phyloP scores from a whole-genome alignment of 2,797 vertebrate genomes.

The Pseudopleuronectes americanus region DNA sequence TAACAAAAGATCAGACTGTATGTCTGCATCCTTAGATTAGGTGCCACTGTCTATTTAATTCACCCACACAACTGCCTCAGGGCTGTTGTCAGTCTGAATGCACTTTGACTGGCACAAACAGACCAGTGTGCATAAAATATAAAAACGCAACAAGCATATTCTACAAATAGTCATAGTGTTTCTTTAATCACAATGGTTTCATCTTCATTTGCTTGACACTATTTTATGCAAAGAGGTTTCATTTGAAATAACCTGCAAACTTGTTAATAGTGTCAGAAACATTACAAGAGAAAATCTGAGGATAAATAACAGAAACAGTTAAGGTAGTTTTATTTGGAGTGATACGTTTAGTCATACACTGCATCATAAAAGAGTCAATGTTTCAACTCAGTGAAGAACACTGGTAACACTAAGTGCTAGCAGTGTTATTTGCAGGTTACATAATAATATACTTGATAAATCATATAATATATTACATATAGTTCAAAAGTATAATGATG shows the following conservation, averaged over 20 bases:
- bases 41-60: not conserved
- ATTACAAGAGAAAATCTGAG: not conserved
- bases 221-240: not conserved
- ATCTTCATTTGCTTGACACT: not conserved
- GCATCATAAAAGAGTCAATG: too few species aligned
- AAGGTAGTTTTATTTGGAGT: not conserved
- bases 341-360: not conserved
- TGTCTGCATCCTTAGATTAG: conserved; percentile 7
- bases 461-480: too few species aligned
- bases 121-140: too few species aligned
- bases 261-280: not conserved
- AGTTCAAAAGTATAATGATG: too few species aligned
- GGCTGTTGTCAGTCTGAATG: too few species aligned
- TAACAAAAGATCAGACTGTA: conserved; percentile 8
- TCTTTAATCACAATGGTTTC: not conserved
- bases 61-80: not conserved
- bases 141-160: not conserved
- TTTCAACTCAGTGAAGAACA: too few species aligned
- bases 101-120: too few species aligned
- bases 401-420: too few species aligned
- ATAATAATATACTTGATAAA: too few species aligned
- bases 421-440: too few species aligned
- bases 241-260: not conserved
- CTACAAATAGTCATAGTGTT: not conserved
- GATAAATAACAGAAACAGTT: not conserved